A percentile compares a stretch with the other conserved stretches of the same genome.
These are phyloP conservation scores for Oxyura jamaicensis DNA, from an alignment of 2,113 vertebrate genomes.

Conservation along the genomic window DNA sequence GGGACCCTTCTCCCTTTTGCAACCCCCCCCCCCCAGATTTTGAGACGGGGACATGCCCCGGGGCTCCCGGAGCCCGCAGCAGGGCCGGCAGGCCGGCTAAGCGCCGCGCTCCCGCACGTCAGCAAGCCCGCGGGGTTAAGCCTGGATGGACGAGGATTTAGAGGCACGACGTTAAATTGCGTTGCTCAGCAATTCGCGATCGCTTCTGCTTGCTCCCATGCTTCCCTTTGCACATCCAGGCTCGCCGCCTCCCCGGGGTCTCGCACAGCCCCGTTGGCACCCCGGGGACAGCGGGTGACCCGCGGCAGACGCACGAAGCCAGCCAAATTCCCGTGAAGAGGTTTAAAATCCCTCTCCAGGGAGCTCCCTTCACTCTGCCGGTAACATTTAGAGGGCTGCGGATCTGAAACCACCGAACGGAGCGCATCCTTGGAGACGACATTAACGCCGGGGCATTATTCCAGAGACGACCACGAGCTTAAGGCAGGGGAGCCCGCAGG, in stretches of 20 bases:
- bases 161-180: constrained; percentile 12
- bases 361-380: not conserved
- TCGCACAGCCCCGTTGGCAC: fast-evolving
- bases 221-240: not conserved
- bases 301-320: not conserved
- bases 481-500: constrained; percentile 7
- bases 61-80: not conserved
- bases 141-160: constrained; percentile 46
- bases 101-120: fast-evolving
- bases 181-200: not conserved
- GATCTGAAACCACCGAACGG: constrained; percentile 47
- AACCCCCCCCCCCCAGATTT: too few relatives aligned
- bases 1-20: too few relatives aligned
- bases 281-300: not conserved
- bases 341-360: constrained; percentile 28
- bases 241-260: not conserved
- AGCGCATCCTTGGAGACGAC: not conserved
- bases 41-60: not conserved
- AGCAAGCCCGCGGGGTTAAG: constrained; percentile 24
- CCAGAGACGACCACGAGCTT: constrained; percentile 2
- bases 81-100: not conserved
- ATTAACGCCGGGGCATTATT: constrained; percentile 34
- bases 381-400: constrained; percentile 36
- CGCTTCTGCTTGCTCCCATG: not conserved
- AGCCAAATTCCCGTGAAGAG: not conserved